Conservation (phyloP, 2,797 vertebrate species). For the Fratercula arctica region DNA sequence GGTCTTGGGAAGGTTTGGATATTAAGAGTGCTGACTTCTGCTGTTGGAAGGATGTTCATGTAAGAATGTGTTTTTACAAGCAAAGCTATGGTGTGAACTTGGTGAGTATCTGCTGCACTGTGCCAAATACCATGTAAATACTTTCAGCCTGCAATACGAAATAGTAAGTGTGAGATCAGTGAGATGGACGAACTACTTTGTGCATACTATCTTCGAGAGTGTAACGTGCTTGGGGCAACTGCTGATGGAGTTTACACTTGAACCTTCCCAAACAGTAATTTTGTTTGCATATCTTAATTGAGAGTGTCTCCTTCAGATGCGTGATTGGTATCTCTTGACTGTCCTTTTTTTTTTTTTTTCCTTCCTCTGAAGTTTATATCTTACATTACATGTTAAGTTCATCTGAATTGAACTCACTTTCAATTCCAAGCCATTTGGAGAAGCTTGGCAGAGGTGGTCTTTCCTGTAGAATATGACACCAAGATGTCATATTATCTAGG, state of each 20-base stretch:
- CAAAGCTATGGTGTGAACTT: neutral
- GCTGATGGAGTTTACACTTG: neutral
- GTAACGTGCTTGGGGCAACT: neutral
- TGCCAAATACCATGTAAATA: neutral
- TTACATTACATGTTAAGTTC: neutral
- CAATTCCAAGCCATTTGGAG: neutral
- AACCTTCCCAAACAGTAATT: neutral
- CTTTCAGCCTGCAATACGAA: neutral
- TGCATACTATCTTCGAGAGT: neutral
- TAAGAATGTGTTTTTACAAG: neutral
- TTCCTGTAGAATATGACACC: neutral
- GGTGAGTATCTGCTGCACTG: neutral
- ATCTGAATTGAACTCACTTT: neutral
- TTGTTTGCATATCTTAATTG: neutral
- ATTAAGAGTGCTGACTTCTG: neutral
- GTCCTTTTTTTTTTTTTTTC: neutral
- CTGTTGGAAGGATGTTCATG: neutral
- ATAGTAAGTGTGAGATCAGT: neutral
- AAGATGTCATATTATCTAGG: neutral
- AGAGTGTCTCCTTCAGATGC: neutral
- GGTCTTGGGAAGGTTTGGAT: neutral
- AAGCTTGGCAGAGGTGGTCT: neutral
- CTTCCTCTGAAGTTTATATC: neutral
- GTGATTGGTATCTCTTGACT: neutral
- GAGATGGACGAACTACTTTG: neutral